Conservation (phyloP, 2,888 invertebrate species). For the Agrochola circellaris region DNA sequence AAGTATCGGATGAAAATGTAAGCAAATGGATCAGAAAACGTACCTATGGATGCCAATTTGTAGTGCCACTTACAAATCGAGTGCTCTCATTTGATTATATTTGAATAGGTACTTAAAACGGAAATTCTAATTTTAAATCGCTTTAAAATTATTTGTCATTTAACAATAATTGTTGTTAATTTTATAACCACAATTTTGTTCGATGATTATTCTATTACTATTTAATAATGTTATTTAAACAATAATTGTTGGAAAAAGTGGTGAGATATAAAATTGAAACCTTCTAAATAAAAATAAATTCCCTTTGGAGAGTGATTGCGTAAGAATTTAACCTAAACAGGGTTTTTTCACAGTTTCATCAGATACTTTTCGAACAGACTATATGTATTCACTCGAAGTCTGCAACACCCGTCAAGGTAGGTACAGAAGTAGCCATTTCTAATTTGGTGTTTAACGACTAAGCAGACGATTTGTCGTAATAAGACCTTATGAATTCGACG, state of each 20-base stretch:
- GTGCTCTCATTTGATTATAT: not conserved
- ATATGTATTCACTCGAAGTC: not conserved
- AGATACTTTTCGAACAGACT: not conserved
- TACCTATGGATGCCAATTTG: too few relatives aligned
- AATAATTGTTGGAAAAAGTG: not conserved
- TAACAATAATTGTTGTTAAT: not conserved
- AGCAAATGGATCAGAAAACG: not conserved
- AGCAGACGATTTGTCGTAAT: constrained; percentile 38
- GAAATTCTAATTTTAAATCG: not conserved
- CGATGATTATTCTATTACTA: too few relatives aligned
- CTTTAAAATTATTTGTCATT: not conserved
- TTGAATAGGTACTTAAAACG: too few relatives aligned
- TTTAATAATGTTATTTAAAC: too few relatives aligned
- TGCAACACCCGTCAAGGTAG: not conserved
- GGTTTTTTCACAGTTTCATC: not conserved
- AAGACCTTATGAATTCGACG: constrained; percentile 45
- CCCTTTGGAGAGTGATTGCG: not conserved
- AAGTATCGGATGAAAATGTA: not conserved
- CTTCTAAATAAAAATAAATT: too few relatives aligned
- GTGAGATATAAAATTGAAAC: too few relatives aligned
- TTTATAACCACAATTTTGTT: not conserved
- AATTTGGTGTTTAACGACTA: not conserved
- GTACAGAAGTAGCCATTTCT: not conserved
- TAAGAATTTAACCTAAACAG: too few relatives aligned
- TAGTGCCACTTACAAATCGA: not conserved